phyloP scores from a whole-genome alignment of 2,113 vertebrate species.

The Telmatochromis sp. region DNA sequence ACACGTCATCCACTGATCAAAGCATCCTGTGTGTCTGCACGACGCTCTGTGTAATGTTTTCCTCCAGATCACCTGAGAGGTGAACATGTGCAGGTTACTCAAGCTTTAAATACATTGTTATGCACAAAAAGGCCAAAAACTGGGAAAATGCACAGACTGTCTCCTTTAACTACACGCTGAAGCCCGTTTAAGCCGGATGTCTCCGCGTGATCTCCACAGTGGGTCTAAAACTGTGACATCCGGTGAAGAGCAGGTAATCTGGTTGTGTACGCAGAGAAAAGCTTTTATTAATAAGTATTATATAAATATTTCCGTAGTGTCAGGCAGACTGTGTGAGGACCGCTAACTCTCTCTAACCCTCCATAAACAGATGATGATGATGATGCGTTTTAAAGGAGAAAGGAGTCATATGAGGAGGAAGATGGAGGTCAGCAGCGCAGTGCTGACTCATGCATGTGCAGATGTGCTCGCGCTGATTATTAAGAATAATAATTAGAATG shows the following conservation, averaged over 20 bases:
- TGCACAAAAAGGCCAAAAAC: not conserved
- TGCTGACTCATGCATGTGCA: not conserved
- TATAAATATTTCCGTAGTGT: not conserved
- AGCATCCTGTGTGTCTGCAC: not conserved
- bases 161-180: not conserved
- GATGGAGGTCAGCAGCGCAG: not conserved
- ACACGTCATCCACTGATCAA: not conserved
- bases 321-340: not conserved
- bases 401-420: not conserved
- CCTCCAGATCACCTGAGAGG: not conserved
- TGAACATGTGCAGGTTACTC: fast-evolving
- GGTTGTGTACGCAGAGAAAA: not conserved
- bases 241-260: not conserved
- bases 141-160: not conserved
- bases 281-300: not conserved
- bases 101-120: not conserved
- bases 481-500: fast-evolving
- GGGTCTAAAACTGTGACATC: not conserved
- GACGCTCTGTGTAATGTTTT: fast-evolving
- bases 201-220: not conserved
- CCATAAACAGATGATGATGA: not conserved
- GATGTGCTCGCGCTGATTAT: not conserved
- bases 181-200: not conserved
- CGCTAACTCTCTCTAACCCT: fast-evolving
- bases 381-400: not conserved